Percentiles rank a stretch among this genome's conserved stretches.
Evolutionary conservation across 1,140 invertebrate species (phyloP).

Genomic region (Drosophila mojavensis): DNA sequence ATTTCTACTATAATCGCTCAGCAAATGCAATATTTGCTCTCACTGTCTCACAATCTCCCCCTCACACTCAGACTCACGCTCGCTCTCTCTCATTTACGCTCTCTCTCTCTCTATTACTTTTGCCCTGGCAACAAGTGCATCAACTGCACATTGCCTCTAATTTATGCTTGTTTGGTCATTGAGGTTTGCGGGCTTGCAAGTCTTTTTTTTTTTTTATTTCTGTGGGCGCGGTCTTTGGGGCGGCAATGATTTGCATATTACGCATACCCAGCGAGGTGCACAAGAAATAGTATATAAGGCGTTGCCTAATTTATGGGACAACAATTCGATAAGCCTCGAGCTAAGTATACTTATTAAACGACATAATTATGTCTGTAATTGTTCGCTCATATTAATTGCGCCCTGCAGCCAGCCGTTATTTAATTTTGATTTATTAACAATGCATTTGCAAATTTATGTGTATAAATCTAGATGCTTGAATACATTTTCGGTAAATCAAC

Average conservation of each 20-base stretch:
- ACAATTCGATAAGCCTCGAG: constrained; percentile 48
- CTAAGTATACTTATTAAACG: constrained; percentile 46
- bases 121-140: constrained; percentile 58
- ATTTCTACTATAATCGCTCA: constrained; percentile 74
- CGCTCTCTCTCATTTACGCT: constrained; percentile 13
- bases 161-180: constrained; percentile 44
- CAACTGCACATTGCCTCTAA: constrained; percentile 57
- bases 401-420: constrained; percentile 18
- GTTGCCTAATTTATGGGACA: constrained; percentile 56
- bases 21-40: constrained; percentile 53
- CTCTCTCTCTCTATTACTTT: constrained; percentile 11
- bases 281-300: constrained; percentile 37
- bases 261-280: constrained; percentile 55
- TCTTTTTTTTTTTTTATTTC: neutral
- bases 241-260: constrained; percentile 40
- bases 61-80: neutral
- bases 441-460: neutral
- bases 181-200: neutral
- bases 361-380: constrained; percentile 68
- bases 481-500: no score
- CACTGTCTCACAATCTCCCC: constrained; percentile 18
- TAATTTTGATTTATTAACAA: neutral
- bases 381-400: constrained; percentile 52
- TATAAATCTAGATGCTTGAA: no score
- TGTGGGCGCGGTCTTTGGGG: neutral